Evolutionary conservation across 2,888 invertebrate species (phyloP).

Genomic region (Campaea margaritaria): DNA sequence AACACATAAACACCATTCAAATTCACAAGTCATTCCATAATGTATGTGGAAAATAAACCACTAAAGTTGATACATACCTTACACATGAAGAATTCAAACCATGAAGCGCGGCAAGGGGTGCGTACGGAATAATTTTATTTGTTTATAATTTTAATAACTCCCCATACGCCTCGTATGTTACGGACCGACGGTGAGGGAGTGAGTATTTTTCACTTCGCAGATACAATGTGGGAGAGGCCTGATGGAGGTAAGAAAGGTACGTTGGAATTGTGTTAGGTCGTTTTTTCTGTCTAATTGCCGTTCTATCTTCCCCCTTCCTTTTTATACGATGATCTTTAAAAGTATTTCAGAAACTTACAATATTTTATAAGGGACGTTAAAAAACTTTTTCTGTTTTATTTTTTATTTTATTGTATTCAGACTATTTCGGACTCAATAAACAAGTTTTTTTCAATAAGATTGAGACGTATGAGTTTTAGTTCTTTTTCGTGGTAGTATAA

Average conservation of each 20-base stretch:
- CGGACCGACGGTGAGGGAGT: slow-evolving; percentile 54
- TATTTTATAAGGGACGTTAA: too few relatives aligned
- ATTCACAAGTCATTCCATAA: slow-evolving; percentile 7
- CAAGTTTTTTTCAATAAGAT: too few relatives aligned
- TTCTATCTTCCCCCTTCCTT: too few relatives aligned
- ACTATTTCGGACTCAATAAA: too few relatives aligned
- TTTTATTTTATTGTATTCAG: too few relatives aligned
- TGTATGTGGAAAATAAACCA: slow-evolving; percentile 33
- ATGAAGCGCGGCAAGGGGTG: slow-evolving; percentile 63
- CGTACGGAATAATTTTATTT: slow-evolving; percentile 81
- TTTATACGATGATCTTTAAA: too few relatives aligned
- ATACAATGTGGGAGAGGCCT: not conserved
- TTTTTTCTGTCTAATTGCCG: not conserved
- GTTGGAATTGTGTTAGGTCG: not conserved
- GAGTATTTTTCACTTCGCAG: slow-evolving; percentile 76
- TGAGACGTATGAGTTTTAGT: too few relatives aligned
- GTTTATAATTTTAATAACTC: slow-evolving; percentile 85
- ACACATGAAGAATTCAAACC: slow-evolving; percentile 66
- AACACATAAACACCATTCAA: not conserved
- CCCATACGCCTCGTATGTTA: slow-evolving; percentile 65
- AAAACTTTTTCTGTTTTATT: too few relatives aligned
- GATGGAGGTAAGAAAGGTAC: too few relatives aligned
- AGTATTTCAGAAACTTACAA: too few relatives aligned
- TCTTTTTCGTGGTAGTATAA: too few relatives aligned
- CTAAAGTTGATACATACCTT: slow-evolving; percentile 41